Evolutionary conservation across 2,113 vertebrate species (phyloP).

Genomic region (Psophia crepitans): DNA sequence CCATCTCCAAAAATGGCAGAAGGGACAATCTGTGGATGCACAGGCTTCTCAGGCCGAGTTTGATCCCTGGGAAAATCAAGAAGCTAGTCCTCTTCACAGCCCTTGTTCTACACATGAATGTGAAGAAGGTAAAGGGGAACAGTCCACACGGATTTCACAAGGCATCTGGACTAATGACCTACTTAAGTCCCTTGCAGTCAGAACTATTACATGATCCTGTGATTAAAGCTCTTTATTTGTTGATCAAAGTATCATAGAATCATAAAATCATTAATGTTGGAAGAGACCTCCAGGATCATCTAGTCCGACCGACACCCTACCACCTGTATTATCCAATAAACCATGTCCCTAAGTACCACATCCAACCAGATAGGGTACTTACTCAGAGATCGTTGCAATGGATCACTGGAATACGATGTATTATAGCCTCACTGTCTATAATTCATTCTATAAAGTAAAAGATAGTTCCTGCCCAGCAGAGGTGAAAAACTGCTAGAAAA

Average conservation of each 20-base stretch:
- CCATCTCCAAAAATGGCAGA: background rate
- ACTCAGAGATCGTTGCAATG: too few species aligned
- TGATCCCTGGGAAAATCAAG: background rate
- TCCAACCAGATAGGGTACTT: too few species aligned
- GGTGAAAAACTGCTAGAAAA: background rate
- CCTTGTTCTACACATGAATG: background rate
- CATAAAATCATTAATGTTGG: too few species aligned
- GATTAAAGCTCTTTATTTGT: background rate
- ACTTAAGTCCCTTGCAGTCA: background rate
- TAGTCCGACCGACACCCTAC: too few species aligned
- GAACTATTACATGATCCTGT: background rate
- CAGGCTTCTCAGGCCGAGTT: accelerated
- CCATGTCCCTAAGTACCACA: too few species aligned
- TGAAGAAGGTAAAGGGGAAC: background rate
- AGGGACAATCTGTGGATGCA: background rate
- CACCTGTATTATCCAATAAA: too few species aligned
- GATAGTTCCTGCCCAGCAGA: background rate
- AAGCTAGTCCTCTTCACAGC: background rate
- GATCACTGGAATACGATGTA: background rate
- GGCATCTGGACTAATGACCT: background rate
- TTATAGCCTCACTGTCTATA: background rate
- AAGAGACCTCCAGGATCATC: too few species aligned
- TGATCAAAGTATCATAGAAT: too few species aligned
- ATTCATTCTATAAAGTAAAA: background rate
- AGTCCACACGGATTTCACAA: background rate